Evolutionary conservation across 2,888 invertebrate genomes (phyloP).

Genomic region (Phaonia tiefii): DNA sequence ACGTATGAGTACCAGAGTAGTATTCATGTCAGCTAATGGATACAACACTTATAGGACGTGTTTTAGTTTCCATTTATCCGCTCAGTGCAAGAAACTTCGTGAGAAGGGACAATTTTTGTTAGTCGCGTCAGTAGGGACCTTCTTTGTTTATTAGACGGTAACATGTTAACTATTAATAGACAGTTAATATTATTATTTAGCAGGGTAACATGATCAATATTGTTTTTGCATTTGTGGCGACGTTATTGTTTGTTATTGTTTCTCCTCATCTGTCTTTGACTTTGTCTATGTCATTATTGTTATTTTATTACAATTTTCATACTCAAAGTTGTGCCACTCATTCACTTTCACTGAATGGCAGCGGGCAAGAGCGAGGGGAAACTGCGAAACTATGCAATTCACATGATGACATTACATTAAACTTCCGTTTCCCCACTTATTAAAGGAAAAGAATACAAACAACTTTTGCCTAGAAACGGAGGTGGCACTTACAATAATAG

Average conservation of each 20-base stretch:
- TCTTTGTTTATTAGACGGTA: conserved; percentile 7
- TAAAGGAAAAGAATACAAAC: conserved; percentile 3
- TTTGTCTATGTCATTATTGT: background rate
- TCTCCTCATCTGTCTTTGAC: background rate
- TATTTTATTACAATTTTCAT: too few species aligned
- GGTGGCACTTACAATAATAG: too few species aligned
- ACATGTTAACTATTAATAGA: conserved; percentile 32
- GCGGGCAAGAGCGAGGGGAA: background rate
- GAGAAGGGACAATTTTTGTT: conserved; percentile 22
- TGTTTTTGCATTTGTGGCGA: conserved; percentile 6
- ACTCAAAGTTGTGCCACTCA: too few species aligned
- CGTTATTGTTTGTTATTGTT: background rate
- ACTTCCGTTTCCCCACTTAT: conserved; percentile 7
- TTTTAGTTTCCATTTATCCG: background rate
- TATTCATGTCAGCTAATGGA: background rate
- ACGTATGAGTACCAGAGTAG: conserved; percentile 20
- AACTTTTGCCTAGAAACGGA: background rate
- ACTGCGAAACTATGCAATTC: background rate
- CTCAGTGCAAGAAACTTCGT: conserved; percentile 1
- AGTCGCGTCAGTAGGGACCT: background rate
- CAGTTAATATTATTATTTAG: conserved; percentile 35
- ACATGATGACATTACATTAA: conserved; percentile 31
- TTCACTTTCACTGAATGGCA: background rate
- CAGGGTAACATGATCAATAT: conserved; percentile 38
- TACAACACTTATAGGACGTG: conserved; percentile 17